Base-by-base conservation (phyloP, 2,888 invertebrate species). In the Lasioglossum pauxillum region DNA sequence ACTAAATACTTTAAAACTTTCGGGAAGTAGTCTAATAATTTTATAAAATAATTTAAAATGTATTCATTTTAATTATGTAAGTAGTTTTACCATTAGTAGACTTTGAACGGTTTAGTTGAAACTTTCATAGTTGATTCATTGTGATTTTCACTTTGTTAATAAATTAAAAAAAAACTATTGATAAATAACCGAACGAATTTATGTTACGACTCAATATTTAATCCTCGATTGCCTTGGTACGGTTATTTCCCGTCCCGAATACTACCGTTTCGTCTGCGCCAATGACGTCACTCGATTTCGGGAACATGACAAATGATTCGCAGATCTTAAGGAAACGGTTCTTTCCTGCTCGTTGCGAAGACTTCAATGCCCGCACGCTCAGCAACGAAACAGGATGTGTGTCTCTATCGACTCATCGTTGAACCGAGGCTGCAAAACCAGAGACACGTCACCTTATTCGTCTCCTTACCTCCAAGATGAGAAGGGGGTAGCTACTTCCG, bases 371-470 rank as follows among this genome's bases (percentile, higher is more conserved):
- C 78, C 31, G 84, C 80, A 73, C 19, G 79, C 64, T 44, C 57
- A 75, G 46, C 77, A 80, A 73, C 69, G 69, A 69, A 69, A 78
- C 83, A 60, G 74, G 76, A 75, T 76, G 69, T 78, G 23, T 73
- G 53, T 23, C 77, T 75, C 82, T 74, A 75, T 75, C 86, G 82
- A 82, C 67, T 83, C 87, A 81, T 87, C 86, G 80, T 41, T 64
- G 49, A 53, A 19, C 74, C 31, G 72, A 75, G 19, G n/a, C 64
- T 60, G 75, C 38, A 35, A 72, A 79, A 76, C 78, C 75, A 69
- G 41, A 78, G 81, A 77, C 89, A 84, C 90, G 91, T 91, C 89
- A 89, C 89, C 87, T 88, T 83, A 85, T 84, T 81, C 78, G 67
- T 78, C 75, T 41, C 41, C 46, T 57, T 69, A 44, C 31, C 19